Conservation (phyloP, 2,888 invertebrate genomes). For the Limnephilus lunatus region DNA sequence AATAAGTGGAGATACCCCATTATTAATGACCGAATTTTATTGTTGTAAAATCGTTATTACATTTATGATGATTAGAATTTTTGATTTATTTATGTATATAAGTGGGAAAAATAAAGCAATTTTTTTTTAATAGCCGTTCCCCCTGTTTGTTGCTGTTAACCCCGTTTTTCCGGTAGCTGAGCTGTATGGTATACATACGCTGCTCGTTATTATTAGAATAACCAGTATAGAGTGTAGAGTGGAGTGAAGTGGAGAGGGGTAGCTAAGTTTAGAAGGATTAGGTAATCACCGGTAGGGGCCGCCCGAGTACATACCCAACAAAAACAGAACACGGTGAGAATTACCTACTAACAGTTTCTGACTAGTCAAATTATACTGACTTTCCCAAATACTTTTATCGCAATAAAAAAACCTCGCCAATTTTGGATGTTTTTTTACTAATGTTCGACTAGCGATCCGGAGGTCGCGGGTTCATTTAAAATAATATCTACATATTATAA, state of each 20-base stretch:
- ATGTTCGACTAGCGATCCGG: too few species aligned
- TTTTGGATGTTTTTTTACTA: too few species aligned
- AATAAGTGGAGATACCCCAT: too few species aligned
- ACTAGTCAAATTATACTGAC: neutral
- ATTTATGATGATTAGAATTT: too few species aligned
- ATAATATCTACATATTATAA: too few species aligned
- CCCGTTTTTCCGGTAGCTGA: neutral
- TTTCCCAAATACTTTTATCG: neutral
- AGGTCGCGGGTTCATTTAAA: too few species aligned
- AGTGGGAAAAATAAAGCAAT: neutral
- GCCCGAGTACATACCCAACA: neutral
- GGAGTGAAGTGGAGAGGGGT: neutral
- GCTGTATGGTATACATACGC: neutral
- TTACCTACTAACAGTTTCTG: neutral
- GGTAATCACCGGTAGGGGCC: neutral
- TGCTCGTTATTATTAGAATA: constrained; percentile 1
- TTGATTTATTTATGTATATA: too few species aligned
- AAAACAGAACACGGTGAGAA: neutral
- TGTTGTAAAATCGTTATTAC: too few species aligned
- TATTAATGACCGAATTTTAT: too few species aligned
- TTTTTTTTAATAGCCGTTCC: neutral
- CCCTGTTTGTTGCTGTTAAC: neutral
- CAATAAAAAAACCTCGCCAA: too few species aligned
- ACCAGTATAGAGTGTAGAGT: neutral
- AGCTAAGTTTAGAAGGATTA: constrained; percentile 27